Percentiles rank a stretch among this genome's conserved stretches.
Evolutionary conservation across 2,797 vertebrate genomes (phyloP).

Genomic region (Protonibea diacanthus): DNA sequence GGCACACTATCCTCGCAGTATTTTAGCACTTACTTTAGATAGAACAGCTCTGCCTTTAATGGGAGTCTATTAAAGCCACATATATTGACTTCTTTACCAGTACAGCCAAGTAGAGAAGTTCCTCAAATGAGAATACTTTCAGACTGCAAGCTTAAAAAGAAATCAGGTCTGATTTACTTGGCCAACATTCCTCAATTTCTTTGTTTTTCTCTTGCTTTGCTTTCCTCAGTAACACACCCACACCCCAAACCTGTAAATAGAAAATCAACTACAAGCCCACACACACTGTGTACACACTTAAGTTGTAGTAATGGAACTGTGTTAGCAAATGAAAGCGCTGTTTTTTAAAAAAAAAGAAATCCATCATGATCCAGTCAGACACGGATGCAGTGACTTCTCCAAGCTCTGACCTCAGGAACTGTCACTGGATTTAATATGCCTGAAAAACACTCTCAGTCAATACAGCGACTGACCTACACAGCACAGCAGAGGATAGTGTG

Average conservation of each 20-base stretch:
- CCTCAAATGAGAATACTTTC: conserved; percentile 23
- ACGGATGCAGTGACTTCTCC: conserved; percentile 33
- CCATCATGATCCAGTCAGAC: conserved; percentile 37
- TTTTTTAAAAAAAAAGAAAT: background rate
- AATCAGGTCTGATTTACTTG: conserved; percentile 41
- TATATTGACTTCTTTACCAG: conserved; percentile 61
- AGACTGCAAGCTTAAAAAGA: conserved; percentile 16
- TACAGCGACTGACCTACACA: conserved; percentile 71
- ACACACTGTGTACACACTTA: conserved; percentile 7
- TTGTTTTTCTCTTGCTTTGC: conserved; percentile 31
- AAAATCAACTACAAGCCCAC: background rate
- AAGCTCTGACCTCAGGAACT: conserved; percentile 61
- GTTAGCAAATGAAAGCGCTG: conserved; percentile 37
- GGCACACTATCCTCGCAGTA: conserved; percentile 41
- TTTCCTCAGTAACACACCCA: conserved; percentile 22
- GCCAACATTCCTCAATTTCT: conserved; percentile 23
- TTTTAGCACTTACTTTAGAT: conserved; percentile 62
- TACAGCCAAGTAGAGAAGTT: conserved; percentile 21
- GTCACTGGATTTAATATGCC: conserved; percentile 60
- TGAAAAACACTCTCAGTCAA: conserved; percentile 64
- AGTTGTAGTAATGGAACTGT: background rate
- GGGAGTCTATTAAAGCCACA: conserved; percentile 66
- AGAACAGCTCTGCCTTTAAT: conserved; percentile 67
- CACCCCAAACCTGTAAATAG: conserved; percentile 6
- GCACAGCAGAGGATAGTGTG: conserved; percentile 67